Evolutionary conservation across 2,888 invertebrate genomes (phyloP).

Genomic region (Drosophila tripunctata): DNA sequence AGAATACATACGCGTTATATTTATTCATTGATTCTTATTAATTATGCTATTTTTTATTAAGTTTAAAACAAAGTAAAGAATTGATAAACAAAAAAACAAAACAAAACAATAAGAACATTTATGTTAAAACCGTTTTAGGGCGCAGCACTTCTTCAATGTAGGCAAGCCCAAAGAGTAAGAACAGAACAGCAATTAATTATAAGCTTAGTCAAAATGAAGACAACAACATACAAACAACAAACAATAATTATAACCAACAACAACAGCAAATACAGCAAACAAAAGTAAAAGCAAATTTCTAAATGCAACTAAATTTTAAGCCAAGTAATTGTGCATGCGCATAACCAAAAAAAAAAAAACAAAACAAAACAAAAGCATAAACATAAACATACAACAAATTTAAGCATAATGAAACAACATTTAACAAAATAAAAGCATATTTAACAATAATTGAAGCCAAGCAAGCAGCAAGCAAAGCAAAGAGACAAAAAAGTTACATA

Average conservation of each 20-base stretch:
- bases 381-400: conserved; percentile 24
- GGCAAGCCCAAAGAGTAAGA: conserved; percentile 70
- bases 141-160: conserved; percentile 9
- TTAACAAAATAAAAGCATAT: conserved; percentile 27
- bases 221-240: conserved; percentile 39
- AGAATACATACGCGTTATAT: conserved; percentile 70
- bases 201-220: conserved; percentile 79
- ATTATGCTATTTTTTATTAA: conserved; percentile 76
- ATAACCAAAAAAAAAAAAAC: conserved; percentile 63
- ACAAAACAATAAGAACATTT: conserved; percentile 40
- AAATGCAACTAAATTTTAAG: conserved; percentile 63
- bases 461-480: conserved; percentile 52
- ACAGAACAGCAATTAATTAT: conserved; percentile 82
- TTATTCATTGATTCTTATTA: conserved; percentile 79
- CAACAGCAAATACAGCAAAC: conserved; percentile 38
- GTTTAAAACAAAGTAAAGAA: conserved; percentile 61
- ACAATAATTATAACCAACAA: conserved; percentile 46
- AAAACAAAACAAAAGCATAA: conserved; percentile 4
- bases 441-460: conserved; percentile 38
- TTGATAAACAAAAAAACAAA: conserved; percentile 40
- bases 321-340: conserved; percentile 60
- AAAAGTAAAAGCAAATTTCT: conserved; percentile 51
- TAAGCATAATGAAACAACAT: conserved; percentile 39
- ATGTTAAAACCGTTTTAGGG: conserved; percentile 70
- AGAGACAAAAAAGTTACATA: conserved; percentile 40